phyloP scores from a whole-genome alignment of 2,797 vertebrate species.

The Potorous gilbertii region DNA sequence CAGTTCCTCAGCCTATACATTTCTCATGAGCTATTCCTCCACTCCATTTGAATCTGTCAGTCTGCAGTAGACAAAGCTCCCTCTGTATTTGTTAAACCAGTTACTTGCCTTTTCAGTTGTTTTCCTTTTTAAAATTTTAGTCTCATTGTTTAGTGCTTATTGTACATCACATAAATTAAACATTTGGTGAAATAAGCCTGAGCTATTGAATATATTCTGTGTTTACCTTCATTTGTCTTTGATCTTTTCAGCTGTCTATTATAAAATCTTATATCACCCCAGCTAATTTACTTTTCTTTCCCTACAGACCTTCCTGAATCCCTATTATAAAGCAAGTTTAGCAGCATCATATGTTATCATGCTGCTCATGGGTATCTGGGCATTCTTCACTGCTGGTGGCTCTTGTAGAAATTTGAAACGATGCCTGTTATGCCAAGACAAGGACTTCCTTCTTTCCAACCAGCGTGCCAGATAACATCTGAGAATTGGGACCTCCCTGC shows the following conservation, averaged over 20 bases:
- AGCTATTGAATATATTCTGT: not conserved
- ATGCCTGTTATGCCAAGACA: constrained; percentile 89
- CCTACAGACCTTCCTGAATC: constrained; percentile 88
- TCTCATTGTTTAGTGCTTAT: not conserved
- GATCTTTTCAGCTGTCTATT: not conserved
- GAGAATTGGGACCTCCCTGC: not conserved
- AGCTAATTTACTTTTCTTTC: constrained; percentile 46
- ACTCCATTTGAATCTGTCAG: not conserved
- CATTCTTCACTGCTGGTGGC: constrained; percentile 87
- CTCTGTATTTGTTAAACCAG: not conserved
- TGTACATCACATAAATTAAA: not conserved
- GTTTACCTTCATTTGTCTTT: constrained; percentile 21
- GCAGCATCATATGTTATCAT: constrained; percentile 87
- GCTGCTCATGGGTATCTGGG: constrained; percentile 87
- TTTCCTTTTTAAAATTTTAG: not conserved
- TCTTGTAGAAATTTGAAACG: constrained; percentile 89
- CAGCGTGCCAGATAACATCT: constrained; percentile 88
- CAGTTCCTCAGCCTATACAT: not conserved
- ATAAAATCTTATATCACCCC: constrained; percentile 19
- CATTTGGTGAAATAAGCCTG: constrained; percentile 10
- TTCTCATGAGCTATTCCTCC: not conserved
- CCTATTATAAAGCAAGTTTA: constrained; percentile 85
- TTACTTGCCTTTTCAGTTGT: not conserved
- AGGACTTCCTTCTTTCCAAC: constrained; percentile 89
- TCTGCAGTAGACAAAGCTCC: not conserved